Conservation (phyloP, 2,797 vertebrate species). For the Buphagus erythrorhynchus region DNA sequence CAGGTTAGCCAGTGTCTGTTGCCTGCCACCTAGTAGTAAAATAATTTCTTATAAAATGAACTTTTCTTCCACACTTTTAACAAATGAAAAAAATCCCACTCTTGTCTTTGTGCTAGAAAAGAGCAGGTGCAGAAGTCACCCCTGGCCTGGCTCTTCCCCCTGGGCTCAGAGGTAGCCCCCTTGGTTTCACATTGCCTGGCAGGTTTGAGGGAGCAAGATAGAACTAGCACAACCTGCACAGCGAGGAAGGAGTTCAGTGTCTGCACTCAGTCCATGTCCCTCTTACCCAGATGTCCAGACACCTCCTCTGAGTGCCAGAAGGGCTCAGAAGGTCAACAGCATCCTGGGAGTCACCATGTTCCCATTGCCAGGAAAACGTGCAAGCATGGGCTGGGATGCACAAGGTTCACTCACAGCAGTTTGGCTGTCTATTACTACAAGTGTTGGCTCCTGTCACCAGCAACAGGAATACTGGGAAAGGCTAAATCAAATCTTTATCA, state of each 20-base stretch:
- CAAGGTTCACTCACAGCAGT: not conserved
- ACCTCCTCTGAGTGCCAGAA: not conserved
- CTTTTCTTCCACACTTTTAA: not conserved
- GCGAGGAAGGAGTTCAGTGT: not conserved
- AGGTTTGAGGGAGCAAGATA: not conserved
- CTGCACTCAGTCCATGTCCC: not conserved
- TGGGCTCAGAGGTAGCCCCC: not conserved
- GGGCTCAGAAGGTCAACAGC: not conserved
- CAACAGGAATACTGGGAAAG: not conserved
- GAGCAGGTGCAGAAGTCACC: not conserved
- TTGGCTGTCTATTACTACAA: not conserved
- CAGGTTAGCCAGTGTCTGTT: not conserved
- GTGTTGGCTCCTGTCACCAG: not conserved
- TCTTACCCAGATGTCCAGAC: not conserved
- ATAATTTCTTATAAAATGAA: not conserved
- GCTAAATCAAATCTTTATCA: not conserved
- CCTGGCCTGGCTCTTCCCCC: not conserved
- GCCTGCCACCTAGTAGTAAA: not conserved
- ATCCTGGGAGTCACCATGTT: not conserved
- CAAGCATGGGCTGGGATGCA: rapidly evolving
- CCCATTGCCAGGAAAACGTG: not conserved
- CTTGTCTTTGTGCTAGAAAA: not conserved
- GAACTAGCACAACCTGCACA: rapidly evolving
- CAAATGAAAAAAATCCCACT: not conserved
- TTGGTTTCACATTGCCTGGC: not conserved